Base-by-base conservation (phyloP, 2,113 vertebrate species). In the Xenopus borealis region DNA sequence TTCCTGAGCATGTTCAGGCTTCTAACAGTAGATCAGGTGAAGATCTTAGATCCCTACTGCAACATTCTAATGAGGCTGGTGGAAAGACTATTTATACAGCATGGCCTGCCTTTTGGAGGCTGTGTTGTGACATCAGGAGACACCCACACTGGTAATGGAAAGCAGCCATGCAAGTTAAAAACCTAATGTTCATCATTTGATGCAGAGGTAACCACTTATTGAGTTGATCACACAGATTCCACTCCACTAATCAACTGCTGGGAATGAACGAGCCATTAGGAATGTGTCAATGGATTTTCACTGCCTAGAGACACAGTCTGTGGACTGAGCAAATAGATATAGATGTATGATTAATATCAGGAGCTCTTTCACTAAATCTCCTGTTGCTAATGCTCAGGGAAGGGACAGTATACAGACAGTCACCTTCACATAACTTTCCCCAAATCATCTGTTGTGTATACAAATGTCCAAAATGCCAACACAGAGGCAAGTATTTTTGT, bases 141-240 rank as follows among this genome's bases (percentile, higher is more conserved):
- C 47, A 50, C 47, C 14, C 12, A 50, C 47, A 1, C 83, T 82
- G 79, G 85, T 59, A 82, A 66, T 7, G n/a, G 72, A 74, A 55
- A 46, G 14, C 66, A 70, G 47, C 68, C 66, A 64, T 70, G 74
- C 74, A 63, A 64, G 69, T 16, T 16, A 53, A 52, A 75, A 40
- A 6, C 33, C 33, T 40, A 40, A 85, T 87, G 83, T 81, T 82
- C 80, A 80, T 89, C 87, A 87, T 84, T 82, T 87, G 88, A 85
- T 79, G 72, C 82, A 84, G 82, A 84, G 87, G 86, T 85, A 89
- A 89, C 90, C 85, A 88, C 83, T 81, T 84, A 82, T 85, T 88
- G 91, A 91, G 86, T 91, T 83, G 82, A 85, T 78, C 74, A 78
- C 87, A 89, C 87, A 89, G 80, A 85, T 89, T 88, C 83, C 88